Evolutionary conservation across 2,113 vertebrate species (phyloP), one percentile per base, ranked within the genome.

Genomic region (Promerops cafer): DNA sequence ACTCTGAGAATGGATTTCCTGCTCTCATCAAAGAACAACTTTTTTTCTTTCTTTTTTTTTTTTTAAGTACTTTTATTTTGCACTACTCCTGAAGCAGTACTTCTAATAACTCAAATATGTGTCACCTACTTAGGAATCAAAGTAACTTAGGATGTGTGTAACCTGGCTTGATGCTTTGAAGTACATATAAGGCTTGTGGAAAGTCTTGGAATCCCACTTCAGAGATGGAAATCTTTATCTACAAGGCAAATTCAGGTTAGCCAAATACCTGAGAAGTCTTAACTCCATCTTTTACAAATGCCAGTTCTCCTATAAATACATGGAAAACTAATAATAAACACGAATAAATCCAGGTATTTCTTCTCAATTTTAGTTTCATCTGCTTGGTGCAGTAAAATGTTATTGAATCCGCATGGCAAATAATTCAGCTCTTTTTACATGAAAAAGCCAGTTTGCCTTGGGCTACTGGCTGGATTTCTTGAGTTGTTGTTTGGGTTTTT

Each of bases 151-250:
- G 84, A 72, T 45, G n/a, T 27, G 40, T 91, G 59, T 63, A 87
- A 13, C 49, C 39, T 49, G 39, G 8, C 88, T 83, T 87, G 81
- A 47, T 77, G 66, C 89, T 95, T 96, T 95, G 89, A 94, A 95
- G 75, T 90, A 40, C 31, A 8, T 65, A 6, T 39, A 72, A 72
- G 61, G 70, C 19, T 69, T 85, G 81, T 85, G 89, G 27, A 63
- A 94, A 87, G 45, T 35, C 31, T 42, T 82, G 49, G 77, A 61
- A 68, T 96, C 35, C 45, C 57, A 61, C 44, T 82, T 87, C 82
- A 93, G 70, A 90, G 57, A 35, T 2, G 40, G 77, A 91, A 77
- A 86, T 85, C 59, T 87, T 47, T 66, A 66, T 69, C 87, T 79
- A 31, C 54, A 35, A 80, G 11, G 9, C 59, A 94, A 82, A 63